phyloP scores from a whole-genome alignment of 2,797 vertebrate genomes.

The Urophycis tenuis region DNA sequence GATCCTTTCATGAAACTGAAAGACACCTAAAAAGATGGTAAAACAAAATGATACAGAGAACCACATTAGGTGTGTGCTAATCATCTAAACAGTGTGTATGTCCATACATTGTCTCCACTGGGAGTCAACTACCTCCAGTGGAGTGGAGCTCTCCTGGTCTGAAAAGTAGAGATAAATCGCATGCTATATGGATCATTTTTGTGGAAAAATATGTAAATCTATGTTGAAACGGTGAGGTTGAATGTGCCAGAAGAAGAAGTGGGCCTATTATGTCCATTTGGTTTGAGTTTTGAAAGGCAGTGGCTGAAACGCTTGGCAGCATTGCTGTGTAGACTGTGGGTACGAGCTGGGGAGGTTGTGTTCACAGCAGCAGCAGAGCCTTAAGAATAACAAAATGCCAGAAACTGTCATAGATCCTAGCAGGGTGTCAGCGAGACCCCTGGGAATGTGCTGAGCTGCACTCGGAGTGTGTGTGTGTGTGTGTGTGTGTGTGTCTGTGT shows the following conservation, averaged over 20 bases:
- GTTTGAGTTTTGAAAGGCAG: slow-evolving; percentile 37
- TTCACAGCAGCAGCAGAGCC: slow-evolving; percentile 51
- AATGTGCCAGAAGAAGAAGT: slow-evolving; percentile 41
- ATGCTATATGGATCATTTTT: background rate
- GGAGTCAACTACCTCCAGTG: no score
- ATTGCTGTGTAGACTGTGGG: slow-evolving; percentile 50
- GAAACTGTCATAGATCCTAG: slow-evolving; percentile 57
- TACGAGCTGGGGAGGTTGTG: slow-evolving; percentile 43
- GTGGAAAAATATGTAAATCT: background rate
- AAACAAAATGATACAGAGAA: background rate
- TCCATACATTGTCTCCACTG: background rate
- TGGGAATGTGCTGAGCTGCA: slow-evolving; percentile 62
- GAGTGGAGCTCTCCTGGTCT: background rate
- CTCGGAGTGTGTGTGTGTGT: slow-evolving; percentile 33
- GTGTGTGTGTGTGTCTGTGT: slow-evolving; percentile 11
- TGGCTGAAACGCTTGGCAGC: slow-evolving; percentile 47
- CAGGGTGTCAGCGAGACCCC: slow-evolving; percentile 61
- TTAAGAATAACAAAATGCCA: slow-evolving; percentile 63
- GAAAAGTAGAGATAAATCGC: background rate
- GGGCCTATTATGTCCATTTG: slow-evolving; percentile 34
- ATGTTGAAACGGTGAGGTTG: slow-evolving; percentile 14
- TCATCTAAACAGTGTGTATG: background rate
- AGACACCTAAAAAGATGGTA: background rate
- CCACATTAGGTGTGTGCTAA: background rate
- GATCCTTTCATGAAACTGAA: background rate